A percentile compares a stretch with the other conserved stretches of the same genome.
These are phyloP conservation scores for Sepiola atlantica DNA, from an alignment of 2,888 invertebrate genomes.

Conservation along the genomic window DNA sequence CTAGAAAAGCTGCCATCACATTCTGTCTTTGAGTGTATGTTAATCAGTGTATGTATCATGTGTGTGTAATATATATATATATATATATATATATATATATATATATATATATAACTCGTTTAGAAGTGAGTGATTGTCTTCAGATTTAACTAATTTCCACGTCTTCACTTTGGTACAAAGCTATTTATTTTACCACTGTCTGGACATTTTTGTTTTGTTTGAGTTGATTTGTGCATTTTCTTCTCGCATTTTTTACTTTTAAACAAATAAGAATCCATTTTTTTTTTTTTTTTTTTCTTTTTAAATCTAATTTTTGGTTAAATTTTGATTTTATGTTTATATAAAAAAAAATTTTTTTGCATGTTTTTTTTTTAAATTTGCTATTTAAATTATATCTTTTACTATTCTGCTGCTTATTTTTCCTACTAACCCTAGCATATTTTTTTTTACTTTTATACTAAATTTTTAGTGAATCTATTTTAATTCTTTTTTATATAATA, in stretches of 20 bases:
- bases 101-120: neutral
- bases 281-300: neutral
- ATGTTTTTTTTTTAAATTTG: neutral
- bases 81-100: neutral
- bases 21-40: neutral
- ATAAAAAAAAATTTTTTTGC: neutral
- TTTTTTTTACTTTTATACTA: no score
- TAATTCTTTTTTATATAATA: neutral
- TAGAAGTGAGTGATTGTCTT: neutral
- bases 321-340: no score
- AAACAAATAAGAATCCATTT: neutral
- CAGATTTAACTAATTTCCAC: neutral
- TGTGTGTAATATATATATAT: neutral
- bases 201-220: neutral
- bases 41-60: neutral
- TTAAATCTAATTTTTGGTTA: neutral
- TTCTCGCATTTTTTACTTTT: neutral
- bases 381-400: neutral
- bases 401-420: constrained; percentile 21
- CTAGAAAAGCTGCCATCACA: neutral
- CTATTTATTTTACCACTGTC: neutral
- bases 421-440: neutral
- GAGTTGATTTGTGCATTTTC: constrained; percentile 32
- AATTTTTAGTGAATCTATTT: no score
- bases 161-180: neutral